These are phyloP conservation scores for Cassiopea andromeda DNA, from an alignment of 30 jellyfish, hydroid and myxozoan species.

Conservation along the genomic window DNA sequence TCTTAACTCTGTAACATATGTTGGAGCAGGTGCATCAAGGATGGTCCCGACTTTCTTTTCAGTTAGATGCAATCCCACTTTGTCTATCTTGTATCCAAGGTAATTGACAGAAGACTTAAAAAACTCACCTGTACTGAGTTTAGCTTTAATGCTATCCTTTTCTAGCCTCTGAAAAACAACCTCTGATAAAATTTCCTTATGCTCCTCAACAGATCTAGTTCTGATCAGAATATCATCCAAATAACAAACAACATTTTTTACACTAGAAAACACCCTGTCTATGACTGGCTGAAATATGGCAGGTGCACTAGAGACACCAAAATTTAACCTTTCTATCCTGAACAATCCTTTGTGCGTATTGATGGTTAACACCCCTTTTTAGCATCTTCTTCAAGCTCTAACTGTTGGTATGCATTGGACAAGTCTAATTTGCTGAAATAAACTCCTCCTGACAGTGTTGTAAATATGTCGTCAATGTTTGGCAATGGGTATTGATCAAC, in stretches of 20 bases:
- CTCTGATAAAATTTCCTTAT: not conserved
- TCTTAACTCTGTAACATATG: slow-evolving; percentile 36
- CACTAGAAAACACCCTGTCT: slow-evolving; percentile 29
- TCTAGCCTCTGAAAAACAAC: slow-evolving; percentile 25
- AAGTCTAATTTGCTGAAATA: slow-evolving; percentile 59
- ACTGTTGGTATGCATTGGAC: slow-evolving; percentile 71
- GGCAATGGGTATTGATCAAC: slow-evolving; percentile 1
- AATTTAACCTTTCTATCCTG: slow-evolving; percentile 32
- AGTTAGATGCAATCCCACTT: slow-evolving; percentile 48
- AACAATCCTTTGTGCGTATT: slow-evolving; percentile 76
- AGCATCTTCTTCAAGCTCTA: slow-evolving; percentile 50
- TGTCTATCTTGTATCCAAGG: slow-evolving; percentile 49
- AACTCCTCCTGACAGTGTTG: slow-evolving; percentile 7
- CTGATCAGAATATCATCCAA: slow-evolving; percentile 68
- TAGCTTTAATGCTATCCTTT: not conserved
- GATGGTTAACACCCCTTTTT: slow-evolving; percentile 27
- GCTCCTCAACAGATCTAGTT: slow-evolving; percentile 33
- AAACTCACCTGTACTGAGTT: slow-evolving; percentile 40
- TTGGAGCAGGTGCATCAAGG: slow-evolving; percentile 53
- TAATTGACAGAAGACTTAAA: slow-evolving; percentile 21
- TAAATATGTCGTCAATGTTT: not conserved
- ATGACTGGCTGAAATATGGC: slow-evolving; percentile 59
- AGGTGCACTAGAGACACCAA: slow-evolving; percentile 68
- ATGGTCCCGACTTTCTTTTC: slow-evolving; percentile 49
- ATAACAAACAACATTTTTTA: not conserved